phyloP scores from a whole-genome alignment of 2,888 invertebrate species.

The Callyntrura guangdongensis region DNA sequence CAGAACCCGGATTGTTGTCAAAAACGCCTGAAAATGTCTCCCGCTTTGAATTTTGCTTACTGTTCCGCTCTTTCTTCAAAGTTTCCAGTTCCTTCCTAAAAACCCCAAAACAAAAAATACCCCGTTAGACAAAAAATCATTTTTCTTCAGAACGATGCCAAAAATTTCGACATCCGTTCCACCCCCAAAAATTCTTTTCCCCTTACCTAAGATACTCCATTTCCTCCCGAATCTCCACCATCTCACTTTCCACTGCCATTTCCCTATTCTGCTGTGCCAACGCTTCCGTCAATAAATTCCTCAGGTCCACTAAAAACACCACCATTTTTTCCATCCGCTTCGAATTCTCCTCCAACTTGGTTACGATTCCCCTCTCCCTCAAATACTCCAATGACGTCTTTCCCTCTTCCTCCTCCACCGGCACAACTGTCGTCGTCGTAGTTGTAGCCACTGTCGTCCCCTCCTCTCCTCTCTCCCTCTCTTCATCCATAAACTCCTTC shows the following conservation, averaged over 20 bases:
- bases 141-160: constrained; percentile 8
- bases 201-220: constrained; percentile 82
- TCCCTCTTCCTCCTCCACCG: background rate
- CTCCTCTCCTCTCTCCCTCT: background rate
- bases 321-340: constrained; percentile 83
- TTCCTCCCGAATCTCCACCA: constrained; percentile 83
- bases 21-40: background rate
- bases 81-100: constrained; percentile 80
- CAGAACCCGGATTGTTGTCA: background rate
- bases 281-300: constrained; percentile 81
- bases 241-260: constrained; percentile 81
- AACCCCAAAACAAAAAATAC: background rate
- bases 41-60: background rate
- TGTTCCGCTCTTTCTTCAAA: constrained; percentile 74
- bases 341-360: constrained; percentile 82
- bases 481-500: constrained; percentile 78
- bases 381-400: constrained; percentile 65
- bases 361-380: constrained; percentile 75
- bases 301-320: constrained; percentile 81
- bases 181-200: no score
- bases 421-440: background rate
- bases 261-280: constrained; percentile 80
- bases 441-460: constrained; percentile 31
- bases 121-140: constrained; percentile 63
- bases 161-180: no score